A percentile compares a stretch with the other conserved stretches of the same genome.
Evolutionary conservation across 2,888 invertebrate genomes (phyloP).

Genomic region (Drosophila heteroneura): DNA sequence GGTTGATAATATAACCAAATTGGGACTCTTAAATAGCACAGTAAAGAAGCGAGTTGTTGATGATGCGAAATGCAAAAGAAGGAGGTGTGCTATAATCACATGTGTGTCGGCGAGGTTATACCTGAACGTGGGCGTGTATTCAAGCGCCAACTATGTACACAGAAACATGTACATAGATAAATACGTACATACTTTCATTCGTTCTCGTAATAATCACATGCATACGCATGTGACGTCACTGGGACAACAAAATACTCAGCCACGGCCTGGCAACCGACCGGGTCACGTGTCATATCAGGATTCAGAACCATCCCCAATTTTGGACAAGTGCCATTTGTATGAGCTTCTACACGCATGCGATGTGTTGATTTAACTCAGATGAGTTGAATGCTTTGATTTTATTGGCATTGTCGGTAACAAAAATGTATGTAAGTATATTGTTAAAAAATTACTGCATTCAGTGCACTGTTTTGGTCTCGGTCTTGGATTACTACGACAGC

Average conservation of each 20-base stretch:
- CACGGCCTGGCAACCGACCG: constrained; percentile 13
- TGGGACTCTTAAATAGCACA: background rate
- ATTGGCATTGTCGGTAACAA: background rate
- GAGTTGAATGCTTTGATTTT: background rate
- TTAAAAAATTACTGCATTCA: background rate
- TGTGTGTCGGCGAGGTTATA: background rate
- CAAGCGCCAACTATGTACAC: background rate
- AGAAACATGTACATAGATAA: constrained; percentile 3
- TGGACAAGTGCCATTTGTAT: constrained; percentile 2
- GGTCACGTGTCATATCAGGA: constrained; percentile 41
- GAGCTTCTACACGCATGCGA: background rate
- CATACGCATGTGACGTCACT: constrained; percentile 72
- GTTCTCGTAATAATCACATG: constrained; percentile 70
- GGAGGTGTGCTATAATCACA: background rate
- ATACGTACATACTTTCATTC: background rate
- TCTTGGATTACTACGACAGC: background rate
- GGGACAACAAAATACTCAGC: constrained; percentile 10
- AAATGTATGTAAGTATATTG: background rate
- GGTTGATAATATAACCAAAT: background rate
- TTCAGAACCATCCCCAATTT: constrained; percentile 6
- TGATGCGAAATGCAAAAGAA: background rate
- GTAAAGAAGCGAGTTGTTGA: background rate
- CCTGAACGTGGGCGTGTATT: constrained; percentile 7
- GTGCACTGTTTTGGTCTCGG: background rate
- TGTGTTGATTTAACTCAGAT: background rate